Conservation (phyloP, 2,888 invertebrate species). For the Brachyopa scutellaris region DNA sequence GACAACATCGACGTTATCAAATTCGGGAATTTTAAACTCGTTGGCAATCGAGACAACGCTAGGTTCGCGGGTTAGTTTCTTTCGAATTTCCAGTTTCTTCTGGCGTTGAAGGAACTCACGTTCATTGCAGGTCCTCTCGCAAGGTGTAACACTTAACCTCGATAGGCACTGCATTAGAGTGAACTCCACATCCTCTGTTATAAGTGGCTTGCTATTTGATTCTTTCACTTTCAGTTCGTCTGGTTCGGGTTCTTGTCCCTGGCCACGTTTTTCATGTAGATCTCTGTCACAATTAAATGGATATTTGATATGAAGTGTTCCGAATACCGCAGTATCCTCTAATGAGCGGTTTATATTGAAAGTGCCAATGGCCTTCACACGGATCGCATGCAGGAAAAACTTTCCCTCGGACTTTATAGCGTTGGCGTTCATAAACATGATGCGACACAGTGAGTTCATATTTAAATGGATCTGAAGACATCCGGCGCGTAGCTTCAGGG, state of each 20-base stretch:
- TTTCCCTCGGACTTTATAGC: conserved; percentile 78
- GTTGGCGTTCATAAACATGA: conserved; percentile 82
- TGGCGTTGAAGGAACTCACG: conserved; percentile 49
- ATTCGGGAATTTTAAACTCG: conserved; percentile 75
- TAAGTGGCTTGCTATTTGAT: background rate
- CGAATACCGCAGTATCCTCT: conserved; percentile 26
- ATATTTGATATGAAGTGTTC: conserved; percentile 42
- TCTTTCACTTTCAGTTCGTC: conserved; percentile 1
- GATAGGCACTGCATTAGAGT: conserved; percentile 65
- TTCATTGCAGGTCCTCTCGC: conserved; percentile 70
- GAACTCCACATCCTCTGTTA: background rate
- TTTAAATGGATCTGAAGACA: conserved; percentile 86
- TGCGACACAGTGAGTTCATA: conserved; percentile 83
- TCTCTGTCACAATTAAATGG: conserved; percentile 31
- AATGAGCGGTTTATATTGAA: conserved; percentile 48
- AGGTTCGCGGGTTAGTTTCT: conserved; percentile 73
- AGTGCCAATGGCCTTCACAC: conserved; percentile 74
- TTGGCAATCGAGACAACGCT: conserved; percentile 78
- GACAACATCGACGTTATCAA: conserved; percentile 75
- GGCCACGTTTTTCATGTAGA: too few species aligned
- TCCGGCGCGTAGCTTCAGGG: conserved; percentile 81
- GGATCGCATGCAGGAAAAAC: conserved; percentile 84
- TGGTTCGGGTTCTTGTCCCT: background rate
- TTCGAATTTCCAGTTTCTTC: conserved; percentile 14
- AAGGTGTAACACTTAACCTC: conserved; percentile 68